These are phyloP conservation scores for Heliconius eleuchia DNA, from an alignment of 1,140 invertebrate species.

Conservation along the genomic window DNA sequence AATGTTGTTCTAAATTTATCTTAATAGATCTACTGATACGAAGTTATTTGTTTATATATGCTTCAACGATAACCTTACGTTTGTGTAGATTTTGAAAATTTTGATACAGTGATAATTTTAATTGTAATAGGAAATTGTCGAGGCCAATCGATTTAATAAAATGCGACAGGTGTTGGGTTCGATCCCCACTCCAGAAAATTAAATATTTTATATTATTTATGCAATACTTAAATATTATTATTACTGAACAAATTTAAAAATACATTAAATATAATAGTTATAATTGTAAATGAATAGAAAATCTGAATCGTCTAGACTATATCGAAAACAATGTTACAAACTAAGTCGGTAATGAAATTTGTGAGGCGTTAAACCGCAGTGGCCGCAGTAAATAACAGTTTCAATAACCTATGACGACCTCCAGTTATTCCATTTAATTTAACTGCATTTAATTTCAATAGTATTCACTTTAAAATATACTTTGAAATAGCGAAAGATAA, in stretches of 20 bases:
- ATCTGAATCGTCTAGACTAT: background rate
- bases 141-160: too few relatives aligned
- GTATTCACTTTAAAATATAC: background rate
- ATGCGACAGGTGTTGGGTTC: too few relatives aligned
- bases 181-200: too few relatives aligned
- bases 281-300: background rate
- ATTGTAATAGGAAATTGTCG: too few relatives aligned
- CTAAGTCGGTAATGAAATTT: slow-evolving; percentile 37
- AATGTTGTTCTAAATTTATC: background rate
- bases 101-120: background rate
- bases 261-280: background rate
- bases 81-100: too few relatives aligned
- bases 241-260: too few relatives aligned
- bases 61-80: too few relatives aligned
- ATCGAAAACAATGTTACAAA: slow-evolving; percentile 17
- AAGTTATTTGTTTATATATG: background rate
- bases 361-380: slow-evolving; percentile 41
- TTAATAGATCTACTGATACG: background rate
- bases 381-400: slow-evolving; percentile 41
- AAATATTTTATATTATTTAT: too few relatives aligned
- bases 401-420: slow-evolving; percentile 45
- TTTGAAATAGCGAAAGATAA: too few relatives aligned
- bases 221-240: too few relatives aligned
- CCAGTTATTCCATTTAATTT: background rate
- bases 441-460: background rate